phyloP scores from a whole-genome alignment of 2,797 vertebrate genomes.

The Tachyglossus aculeatus region DNA sequence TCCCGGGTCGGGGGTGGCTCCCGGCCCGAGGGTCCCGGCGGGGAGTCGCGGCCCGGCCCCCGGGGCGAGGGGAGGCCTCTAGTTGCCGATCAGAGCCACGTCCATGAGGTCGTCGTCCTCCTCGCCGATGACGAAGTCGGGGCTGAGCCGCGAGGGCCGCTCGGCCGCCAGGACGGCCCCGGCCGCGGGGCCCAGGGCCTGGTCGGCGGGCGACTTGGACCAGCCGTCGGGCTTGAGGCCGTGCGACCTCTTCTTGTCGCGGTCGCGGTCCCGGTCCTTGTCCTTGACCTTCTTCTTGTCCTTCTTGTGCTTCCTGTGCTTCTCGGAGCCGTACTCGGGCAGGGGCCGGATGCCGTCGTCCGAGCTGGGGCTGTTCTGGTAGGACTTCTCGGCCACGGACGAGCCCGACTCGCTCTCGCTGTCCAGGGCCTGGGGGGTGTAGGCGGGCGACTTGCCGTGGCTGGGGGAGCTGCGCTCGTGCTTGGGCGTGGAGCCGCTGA shows the following conservation, averaged over 20 bases:
- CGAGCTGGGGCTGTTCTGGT: conserved; percentile 97
- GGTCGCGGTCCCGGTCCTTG: conserved; percentile 82
- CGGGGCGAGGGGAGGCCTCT: no score
- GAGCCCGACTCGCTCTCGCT: conserved; percentile 98
- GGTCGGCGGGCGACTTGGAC: conserved; percentile 93
- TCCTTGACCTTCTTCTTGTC: conserved; percentile 97
- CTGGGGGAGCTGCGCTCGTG: conserved; percentile 97
- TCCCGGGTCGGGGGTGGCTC: no score
- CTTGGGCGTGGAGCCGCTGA: conserved; percentile 96
- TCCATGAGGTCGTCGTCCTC: conserved; percentile 99
- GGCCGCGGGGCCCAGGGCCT: conserved; percentile 83
- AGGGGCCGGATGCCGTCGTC: conserved; percentile 89
- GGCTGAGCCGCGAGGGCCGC: conserved; percentile 87
- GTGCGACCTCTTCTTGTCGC: conserved; percentile 87
- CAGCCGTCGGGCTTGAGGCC: conserved; percentile 92
- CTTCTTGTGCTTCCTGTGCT: conserved; percentile 99
- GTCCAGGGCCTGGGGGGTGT: conserved; percentile 93
- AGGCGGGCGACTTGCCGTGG: conserved; percentile 96
- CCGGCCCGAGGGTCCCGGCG: no score
- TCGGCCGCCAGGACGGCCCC: conserved; percentile 81
- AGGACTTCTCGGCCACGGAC: conserved; percentile 95
- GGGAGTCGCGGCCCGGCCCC: no score
- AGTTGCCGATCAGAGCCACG: conserved; percentile 93
- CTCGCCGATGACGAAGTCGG: conserved; percentile 91
- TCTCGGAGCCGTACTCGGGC: conserved; percentile 88